phyloP scores from a whole-genome alignment of 2,113 vertebrate genomes.

The Numida meleagris region DNA sequence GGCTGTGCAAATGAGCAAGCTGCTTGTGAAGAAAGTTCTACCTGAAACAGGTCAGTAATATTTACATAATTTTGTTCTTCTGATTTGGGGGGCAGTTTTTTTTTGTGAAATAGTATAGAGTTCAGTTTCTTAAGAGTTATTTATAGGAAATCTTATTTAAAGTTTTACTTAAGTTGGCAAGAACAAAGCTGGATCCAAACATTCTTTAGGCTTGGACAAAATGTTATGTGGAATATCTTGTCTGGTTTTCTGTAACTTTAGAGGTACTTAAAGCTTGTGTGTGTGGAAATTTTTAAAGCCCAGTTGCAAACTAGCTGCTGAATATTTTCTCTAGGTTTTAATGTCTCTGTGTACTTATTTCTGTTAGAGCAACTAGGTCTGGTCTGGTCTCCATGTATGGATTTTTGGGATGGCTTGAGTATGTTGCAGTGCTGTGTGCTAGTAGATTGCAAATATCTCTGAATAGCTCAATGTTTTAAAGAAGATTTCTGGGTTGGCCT shows the following conservation, averaged over 20 bases:
- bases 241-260: neutral
- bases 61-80: neutral
- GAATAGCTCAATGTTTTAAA: neutral
- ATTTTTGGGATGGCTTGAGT: neutral
- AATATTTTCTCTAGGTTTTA: neutral
- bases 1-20: neutral
- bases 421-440: neutral
- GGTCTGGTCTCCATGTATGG: neutral
- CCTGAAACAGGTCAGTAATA: neutral
- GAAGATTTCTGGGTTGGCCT: neutral
- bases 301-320: neutral
- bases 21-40: neutral
- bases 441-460: neutral
- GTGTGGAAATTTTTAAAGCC: neutral
- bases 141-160: neutral
- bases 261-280: fast-evolving
- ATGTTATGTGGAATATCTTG: neutral
- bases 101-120: neutral
- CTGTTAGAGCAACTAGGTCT: neutral
- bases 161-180: neutral
- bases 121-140: neutral
- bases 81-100: neutral
- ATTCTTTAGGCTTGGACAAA: neutral
- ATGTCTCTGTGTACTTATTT: neutral
- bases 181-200: neutral